Evolutionary conservation across 2,888 invertebrate genomes (phyloP).

Genomic region (Drosophila setosimentum): DNA sequence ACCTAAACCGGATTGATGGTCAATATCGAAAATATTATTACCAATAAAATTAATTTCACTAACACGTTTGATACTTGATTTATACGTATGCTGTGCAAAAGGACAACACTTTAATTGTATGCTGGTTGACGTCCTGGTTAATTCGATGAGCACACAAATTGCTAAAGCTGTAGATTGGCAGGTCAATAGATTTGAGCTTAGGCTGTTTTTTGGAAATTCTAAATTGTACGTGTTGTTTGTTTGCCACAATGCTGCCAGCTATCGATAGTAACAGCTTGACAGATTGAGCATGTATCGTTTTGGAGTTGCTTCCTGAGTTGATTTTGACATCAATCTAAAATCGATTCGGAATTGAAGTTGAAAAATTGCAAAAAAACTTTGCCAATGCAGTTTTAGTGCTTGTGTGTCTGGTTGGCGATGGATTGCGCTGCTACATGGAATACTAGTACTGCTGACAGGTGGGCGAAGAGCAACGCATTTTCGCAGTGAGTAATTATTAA

Average conservation of each 20-base stretch:
- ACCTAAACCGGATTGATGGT: too few relatives aligned
- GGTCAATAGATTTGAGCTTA: not conserved
- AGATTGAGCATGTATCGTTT: conserved; percentile 42
- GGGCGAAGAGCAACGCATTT: not conserved
- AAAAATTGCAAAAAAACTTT: too few relatives aligned
- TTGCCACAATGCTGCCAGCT: not conserved
- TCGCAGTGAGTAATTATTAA: not conserved
- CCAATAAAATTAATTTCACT: too few relatives aligned
- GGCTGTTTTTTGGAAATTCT: not conserved
- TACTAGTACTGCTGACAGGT: not conserved
- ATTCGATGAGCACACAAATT: not conserved
- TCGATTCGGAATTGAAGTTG: conserved; percentile 7
- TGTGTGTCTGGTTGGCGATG: not conserved
- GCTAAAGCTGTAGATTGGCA: not conserved
- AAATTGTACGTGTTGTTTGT: not conserved
- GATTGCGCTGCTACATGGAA: not conserved
- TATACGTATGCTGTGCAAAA: not conserved
- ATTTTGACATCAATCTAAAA: conserved; percentile 19
- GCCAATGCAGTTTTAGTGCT: not conserved
- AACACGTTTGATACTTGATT: not conserved
- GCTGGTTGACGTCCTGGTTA: too few relatives aligned
- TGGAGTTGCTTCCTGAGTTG: conserved; percentile 33
- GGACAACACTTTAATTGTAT: not conserved
- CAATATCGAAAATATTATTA: too few relatives aligned
- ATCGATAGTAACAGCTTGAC: not conserved